These are phyloP conservation scores for Melanostoma scalare DNA, from an alignment of 2,888 invertebrate genomes.

Conservation along the genomic window DNA sequence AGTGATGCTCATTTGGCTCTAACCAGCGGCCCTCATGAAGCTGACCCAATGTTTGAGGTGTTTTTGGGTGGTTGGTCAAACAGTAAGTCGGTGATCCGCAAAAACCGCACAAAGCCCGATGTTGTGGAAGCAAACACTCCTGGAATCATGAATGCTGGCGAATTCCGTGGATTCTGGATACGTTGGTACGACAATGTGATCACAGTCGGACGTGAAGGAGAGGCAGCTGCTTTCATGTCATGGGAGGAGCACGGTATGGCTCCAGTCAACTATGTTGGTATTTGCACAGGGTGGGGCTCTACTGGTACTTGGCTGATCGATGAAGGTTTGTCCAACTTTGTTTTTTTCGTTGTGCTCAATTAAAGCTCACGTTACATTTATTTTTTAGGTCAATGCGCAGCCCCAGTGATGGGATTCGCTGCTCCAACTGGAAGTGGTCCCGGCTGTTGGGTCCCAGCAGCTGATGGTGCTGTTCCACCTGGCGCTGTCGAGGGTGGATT, in stretches of 20 bases:
- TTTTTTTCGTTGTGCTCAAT: neutral
- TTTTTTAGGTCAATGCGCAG: conserved; percentile 73
- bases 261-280: conserved; percentile 88
- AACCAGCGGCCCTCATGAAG: conserved; percentile 87
- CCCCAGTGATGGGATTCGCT: conserved; percentile 75
- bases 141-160: conserved; percentile 87
- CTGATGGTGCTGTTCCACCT: conserved; percentile 86
- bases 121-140: conserved; percentile 88
- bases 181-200: conserved; percentile 88
- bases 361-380: neutral
- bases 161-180: conserved; percentile 93
- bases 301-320: conserved; percentile 91
- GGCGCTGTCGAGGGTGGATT: conserved; percentile 87
- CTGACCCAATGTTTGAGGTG: conserved; percentile 92
- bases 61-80: conserved; percentile 96
- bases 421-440: conserved; percentile 78
- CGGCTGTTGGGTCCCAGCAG: conserved; percentile 85
- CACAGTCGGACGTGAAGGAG: conserved; percentile 89
- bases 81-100: conserved; percentile 91
- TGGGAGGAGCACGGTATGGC: conserved; percentile 88
- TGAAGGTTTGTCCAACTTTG: conserved; percentile 82
- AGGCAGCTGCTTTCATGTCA: conserved; percentile 88
- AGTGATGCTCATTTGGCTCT: conserved; percentile 94
- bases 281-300: conserved; percentile 94
- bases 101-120: conserved; percentile 89